phyloP scores from a whole-genome alignment of 2,888 invertebrate genomes.

The Eupithecia insigniata region DNA sequence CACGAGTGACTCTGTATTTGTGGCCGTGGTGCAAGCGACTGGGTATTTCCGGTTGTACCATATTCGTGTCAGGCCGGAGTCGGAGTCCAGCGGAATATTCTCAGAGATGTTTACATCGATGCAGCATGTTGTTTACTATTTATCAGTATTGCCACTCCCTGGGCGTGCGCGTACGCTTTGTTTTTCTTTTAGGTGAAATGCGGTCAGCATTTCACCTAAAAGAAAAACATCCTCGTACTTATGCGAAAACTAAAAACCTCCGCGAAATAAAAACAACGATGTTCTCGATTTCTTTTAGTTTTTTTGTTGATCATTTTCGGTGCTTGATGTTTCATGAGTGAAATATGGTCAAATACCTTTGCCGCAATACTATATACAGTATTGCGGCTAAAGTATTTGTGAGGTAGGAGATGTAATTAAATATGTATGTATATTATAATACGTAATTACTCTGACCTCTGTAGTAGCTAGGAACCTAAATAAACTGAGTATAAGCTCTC shows the following conservation, averaged over 20 bases:
- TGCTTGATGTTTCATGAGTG: neutral
- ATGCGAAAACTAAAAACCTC: neutral
- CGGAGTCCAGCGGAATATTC: conserved; percentile 78
- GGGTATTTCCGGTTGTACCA: conserved; percentile 68
- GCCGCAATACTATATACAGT: too few relatives aligned
- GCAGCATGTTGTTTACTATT: conserved; percentile 68
- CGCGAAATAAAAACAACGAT: neutral
- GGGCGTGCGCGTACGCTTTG: conserved; percentile 43
- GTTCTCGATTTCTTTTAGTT: neutral
- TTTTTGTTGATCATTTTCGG: neutral
- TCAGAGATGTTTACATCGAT: conserved; percentile 65
- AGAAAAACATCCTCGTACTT: conserved; percentile 10
- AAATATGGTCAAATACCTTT: too few relatives aligned
- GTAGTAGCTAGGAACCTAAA: neutral
- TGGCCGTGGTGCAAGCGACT: conserved; percentile 55
- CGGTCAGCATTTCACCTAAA: conserved; percentile 28
- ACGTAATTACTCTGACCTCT: conserved; percentile 3
- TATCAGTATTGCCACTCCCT: conserved; percentile 44
- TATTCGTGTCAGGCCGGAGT: conserved; percentile 64
- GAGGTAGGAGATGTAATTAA: neutral
- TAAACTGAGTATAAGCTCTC: conserved; percentile 51
- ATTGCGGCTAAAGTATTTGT: neutral
- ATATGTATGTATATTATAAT: neutral
- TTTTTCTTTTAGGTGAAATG: too few relatives aligned
- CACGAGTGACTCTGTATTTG: conserved; percentile 44